A percentile compares a stretch with the other conserved stretches of the same genome.
Evolutionary conservation across 2,113 vertebrate species (phyloP).

Genomic region (Vicugna pacos): DNA sequence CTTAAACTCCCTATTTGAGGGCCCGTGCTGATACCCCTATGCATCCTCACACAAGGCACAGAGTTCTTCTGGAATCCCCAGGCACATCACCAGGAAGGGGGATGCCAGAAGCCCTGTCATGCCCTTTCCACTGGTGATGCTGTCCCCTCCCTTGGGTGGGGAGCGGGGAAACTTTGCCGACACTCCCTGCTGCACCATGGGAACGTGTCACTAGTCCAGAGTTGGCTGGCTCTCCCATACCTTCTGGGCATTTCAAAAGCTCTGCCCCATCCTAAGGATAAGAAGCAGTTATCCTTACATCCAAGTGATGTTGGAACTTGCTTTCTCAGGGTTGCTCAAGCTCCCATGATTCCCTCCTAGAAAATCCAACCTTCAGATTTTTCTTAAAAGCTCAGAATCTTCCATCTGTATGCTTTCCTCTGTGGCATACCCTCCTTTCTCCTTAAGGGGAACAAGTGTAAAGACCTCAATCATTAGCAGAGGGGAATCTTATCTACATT

Average conservation of each 20-base stretch:
- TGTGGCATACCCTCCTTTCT: not conserved
- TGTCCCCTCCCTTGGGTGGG: fast-evolving
- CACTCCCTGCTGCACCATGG: not conserved
- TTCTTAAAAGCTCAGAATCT: not conserved
- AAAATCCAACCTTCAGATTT: not conserved
- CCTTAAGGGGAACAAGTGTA: not conserved
- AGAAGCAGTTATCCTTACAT: not conserved
- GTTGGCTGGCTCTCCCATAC: not conserved
- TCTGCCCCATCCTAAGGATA: not conserved
- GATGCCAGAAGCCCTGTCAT: not conserved
- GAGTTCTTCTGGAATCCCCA: not conserved
- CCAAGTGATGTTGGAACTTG: not conserved
- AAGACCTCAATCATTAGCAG: not conserved
- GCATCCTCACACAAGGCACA: not conserved
- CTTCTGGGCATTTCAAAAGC: not conserved
- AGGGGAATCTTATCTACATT: not conserved
- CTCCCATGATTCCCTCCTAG: not conserved
- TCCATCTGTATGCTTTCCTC: not conserved
- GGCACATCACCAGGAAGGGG: fast-evolving
- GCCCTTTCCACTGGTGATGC: not conserved
- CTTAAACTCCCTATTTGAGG: not conserved
- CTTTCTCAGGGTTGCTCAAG: not conserved
- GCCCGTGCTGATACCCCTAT: too few relatives aligned
- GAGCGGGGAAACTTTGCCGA: too few relatives aligned
- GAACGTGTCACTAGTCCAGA: not conserved